Evolutionary conservation across 2,888 invertebrate species (phyloP).

Genomic region (Ophraella communa): DNA sequence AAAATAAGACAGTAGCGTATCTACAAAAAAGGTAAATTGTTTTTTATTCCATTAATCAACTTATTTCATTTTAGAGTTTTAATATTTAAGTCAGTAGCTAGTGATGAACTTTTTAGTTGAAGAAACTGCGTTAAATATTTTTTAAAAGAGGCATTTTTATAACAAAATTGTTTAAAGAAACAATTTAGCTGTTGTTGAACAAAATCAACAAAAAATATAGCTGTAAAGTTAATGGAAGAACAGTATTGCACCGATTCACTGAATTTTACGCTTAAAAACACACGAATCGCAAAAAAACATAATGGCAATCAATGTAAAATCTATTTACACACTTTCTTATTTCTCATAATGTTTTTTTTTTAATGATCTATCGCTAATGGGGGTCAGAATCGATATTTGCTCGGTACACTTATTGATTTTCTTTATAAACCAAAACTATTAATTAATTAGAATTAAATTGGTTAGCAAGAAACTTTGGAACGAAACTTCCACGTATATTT

Average conservation of each 20-base stretch:
- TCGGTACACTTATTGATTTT: constrained; percentile 19
- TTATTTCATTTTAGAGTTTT: too few relatives aligned
- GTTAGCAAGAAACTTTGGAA: neutral
- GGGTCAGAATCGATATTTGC: constrained; percentile 21
- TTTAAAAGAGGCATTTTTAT: too few relatives aligned
- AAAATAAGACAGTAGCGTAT: too few relatives aligned
- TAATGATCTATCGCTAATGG: constrained; percentile 19
- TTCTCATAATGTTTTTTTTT: constrained; percentile 15
- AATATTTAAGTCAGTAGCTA: too few relatives aligned
- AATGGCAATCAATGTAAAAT: constrained; percentile 24
- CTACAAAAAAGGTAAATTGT: too few relatives aligned
- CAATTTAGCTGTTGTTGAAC: too few relatives aligned
- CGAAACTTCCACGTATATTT: too few relatives aligned
- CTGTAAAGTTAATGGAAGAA: neutral
- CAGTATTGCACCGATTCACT: constrained; percentile 8
- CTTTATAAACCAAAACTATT: constrained; percentile 5
- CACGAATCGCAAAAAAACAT: neutral
- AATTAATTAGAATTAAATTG: neutral
- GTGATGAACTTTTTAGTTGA: too few relatives aligned
- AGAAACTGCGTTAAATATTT: too few relatives aligned
- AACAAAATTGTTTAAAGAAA: too few relatives aligned
- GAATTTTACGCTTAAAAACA: constrained; percentile 14
- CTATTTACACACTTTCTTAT: constrained; percentile 29
- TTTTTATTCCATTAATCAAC: too few relatives aligned
- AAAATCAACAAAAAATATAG: too few relatives aligned